Evolutionary conservation across 53 echinoderm and acorn worm genomes (phyloP).

Genomic region (Arbacia lixula): DNA sequence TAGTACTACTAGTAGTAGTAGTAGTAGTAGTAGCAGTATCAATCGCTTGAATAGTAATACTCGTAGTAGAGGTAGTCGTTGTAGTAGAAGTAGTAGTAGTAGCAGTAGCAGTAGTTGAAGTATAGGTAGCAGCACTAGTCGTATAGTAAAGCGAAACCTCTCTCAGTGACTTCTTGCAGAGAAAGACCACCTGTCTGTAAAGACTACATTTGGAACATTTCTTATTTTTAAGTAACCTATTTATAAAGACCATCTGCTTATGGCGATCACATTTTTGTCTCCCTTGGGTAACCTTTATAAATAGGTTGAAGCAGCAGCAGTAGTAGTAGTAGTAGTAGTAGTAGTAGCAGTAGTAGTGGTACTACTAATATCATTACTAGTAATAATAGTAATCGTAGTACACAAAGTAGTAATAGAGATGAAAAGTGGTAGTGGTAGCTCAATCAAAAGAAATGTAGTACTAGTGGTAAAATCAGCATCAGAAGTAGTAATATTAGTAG

Average conservation of each 20-base stretch:
- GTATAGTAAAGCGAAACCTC: neutral
- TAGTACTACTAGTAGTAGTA: constrained; percentile 18
- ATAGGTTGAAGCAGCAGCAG: neutral
- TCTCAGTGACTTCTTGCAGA: no score
- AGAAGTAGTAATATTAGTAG: neutral
- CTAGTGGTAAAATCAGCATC: neutral
- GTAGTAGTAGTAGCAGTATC: neutral
- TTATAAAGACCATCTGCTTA: no score
- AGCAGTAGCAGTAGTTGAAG: neutral
- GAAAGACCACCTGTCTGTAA: no score
- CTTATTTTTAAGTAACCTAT: no score
- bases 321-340: neutral
- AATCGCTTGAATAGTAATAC: neutral
- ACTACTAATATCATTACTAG: neutral
- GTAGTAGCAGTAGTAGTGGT: neutral
- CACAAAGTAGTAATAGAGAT: neutral
- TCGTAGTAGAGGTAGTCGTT: neutral
- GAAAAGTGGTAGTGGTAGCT: no score
- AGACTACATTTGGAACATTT: no score
- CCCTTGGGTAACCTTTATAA: no score
- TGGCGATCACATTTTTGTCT: no score
- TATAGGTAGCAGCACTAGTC: neutral
- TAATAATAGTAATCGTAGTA: neutral
- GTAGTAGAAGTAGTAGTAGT: neutral
- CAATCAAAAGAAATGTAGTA: no score